Conservation (phyloP, 1,140 invertebrate genomes). For the Bombus huntii region DNA sequence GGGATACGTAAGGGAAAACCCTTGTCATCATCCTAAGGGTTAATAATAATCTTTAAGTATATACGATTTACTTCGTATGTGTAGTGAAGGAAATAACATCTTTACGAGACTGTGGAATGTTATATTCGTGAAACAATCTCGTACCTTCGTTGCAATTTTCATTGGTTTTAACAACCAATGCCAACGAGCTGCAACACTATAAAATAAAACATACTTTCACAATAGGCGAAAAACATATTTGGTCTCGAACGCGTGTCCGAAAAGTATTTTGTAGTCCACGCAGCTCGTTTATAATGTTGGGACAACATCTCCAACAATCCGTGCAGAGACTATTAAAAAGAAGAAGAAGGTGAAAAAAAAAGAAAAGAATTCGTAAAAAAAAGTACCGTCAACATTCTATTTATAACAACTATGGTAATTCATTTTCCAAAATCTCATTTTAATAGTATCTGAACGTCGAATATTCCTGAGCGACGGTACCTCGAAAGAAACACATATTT, state of each 20-base stretch:
- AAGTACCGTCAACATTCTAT: slow-evolving; percentile 20
- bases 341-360: slow-evolving; percentile 39
- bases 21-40: slow-evolving; percentile 32
- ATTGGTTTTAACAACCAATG: slow-evolving; percentile 6
- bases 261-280: slow-evolving; percentile 31
- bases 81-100: slow-evolving; percentile 46
- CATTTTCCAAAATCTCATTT: slow-evolving; percentile 10
- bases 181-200: slow-evolving; percentile 34
- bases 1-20: slow-evolving; percentile 18
- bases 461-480: slow-evolving; percentile 8
- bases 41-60: slow-evolving; percentile 30
- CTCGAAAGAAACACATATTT: neutral
- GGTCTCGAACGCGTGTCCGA: neutral
- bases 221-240: neutral
- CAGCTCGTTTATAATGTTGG: slow-evolving; percentile 57
- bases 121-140: neutral
- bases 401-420: neutral
- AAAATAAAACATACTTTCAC: neutral
- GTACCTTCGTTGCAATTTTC: slow-evolving; percentile 18
- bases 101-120: neutral
- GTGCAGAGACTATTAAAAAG: slow-evolving; percentile 29
- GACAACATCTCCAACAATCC: slow-evolving; percentile 59
- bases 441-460: neutral
- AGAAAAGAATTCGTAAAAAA: slow-evolving; percentile 34
- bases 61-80: slow-evolving; percentile 60